phyloP scores from a whole-genome alignment of 2,888 invertebrate species.

The Cordilura impudica region DNA sequence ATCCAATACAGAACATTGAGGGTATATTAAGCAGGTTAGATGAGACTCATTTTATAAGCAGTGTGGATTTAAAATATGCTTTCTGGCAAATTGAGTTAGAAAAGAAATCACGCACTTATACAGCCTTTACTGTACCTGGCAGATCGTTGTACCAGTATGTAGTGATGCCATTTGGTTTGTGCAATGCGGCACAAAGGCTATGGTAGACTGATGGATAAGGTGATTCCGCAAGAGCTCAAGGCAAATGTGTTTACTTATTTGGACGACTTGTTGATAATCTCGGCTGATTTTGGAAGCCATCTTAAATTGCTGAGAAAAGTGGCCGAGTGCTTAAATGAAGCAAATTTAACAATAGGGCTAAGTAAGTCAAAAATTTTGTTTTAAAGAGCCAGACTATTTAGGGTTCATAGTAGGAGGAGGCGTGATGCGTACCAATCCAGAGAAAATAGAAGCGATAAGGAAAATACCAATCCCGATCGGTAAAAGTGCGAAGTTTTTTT shows the following conservation, averaged over 20 bases:
- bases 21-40: too few relatives aligned
- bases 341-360: conserved; percentile 42
- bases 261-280: conserved; percentile 40
- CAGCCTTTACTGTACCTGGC: conserved; percentile 48
- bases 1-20: too few relatives aligned
- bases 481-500: conserved; percentile 31
- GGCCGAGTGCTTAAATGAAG: conserved; percentile 13
- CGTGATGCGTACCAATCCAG: conserved; percentile 15
- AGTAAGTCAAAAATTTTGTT: conserved; percentile 30
- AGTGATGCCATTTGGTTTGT: conserved; percentile 42
- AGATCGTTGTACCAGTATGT: conserved; percentile 40
- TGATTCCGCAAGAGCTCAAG: conserved; percentile 51
- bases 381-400: too few relatives aligned
- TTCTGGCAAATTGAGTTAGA: conserved; percentile 49
- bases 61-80: conserved; percentile 59
- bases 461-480: conserved; percentile 16
- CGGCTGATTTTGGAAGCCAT: conserved; percentile 29
- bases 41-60: neutral
- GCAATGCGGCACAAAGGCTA: conserved; percentile 33
- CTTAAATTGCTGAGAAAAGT: conserved; percentile 9
- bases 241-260: conserved; percentile 40
- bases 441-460: conserved; percentile 32
- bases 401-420: conserved; percentile 40
- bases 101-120: conserved; percentile 10
- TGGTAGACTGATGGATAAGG: conserved; percentile 63